phyloP scores from a whole-genome alignment of 1,140 invertebrate genomes.

The Sycophila sp. region DNA sequence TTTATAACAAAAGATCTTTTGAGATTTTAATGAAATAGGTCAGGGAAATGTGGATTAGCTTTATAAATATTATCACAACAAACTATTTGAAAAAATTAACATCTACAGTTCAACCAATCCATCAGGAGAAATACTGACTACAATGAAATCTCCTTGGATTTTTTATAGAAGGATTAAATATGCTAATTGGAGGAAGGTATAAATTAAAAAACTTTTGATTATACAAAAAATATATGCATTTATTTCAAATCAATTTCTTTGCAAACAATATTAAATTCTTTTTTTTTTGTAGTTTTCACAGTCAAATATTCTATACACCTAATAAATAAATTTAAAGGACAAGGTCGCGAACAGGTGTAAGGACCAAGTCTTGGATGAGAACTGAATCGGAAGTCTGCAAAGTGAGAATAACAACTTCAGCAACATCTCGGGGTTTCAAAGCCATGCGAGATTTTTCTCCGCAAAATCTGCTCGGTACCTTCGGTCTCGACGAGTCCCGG shows the following conservation, averaged over 20 bases:
- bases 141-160: no score
- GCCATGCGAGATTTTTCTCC: slow-evolving; percentile 53
- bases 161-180: no score
- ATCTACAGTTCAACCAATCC: no score
- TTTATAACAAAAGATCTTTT: no score
- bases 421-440: slow-evolving; percentile 66
- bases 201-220: not conserved
- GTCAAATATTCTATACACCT: no score
- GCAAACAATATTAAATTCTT: not conserved
- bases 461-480: slow-evolving; percentile 56
- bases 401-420: slow-evolving; percentile 67
- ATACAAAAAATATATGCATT: not conserved
- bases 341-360: slow-evolving; percentile 42
- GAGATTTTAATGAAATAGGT: no score
- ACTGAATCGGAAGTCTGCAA: slow-evolving; percentile 65
- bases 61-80: no score
- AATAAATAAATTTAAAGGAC: not conserved
- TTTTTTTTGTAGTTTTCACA: not conserved
- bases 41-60: no score
- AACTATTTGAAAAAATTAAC: no score
- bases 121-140: no score
- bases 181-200: no score
- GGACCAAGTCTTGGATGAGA: slow-evolving; percentile 41
- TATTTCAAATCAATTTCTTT: not conserved
- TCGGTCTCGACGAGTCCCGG: slow-evolving; percentile 71